Evolutionary conservation across 2,888 invertebrate species (phyloP).

Genomic region (Elegia similella): DNA sequence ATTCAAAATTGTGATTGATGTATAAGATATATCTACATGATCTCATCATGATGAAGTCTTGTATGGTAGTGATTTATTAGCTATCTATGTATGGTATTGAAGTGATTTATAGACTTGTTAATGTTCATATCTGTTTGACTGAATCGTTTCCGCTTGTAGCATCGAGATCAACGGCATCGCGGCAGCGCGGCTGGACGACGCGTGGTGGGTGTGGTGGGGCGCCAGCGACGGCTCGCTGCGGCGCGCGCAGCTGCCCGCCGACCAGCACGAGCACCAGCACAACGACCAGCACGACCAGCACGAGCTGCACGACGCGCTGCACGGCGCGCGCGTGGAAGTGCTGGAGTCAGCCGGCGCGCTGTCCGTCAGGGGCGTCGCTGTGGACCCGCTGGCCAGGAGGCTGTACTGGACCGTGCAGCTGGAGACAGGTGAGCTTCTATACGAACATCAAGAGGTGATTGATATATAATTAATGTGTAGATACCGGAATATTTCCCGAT

Average conservation of each 20-base stretch:
- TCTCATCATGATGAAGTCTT: too few relatives aligned
- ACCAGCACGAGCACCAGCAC: constrained; percentile 12
- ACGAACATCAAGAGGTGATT: too few relatives aligned
- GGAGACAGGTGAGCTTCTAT: constrained; percentile 20
- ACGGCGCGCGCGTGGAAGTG: constrained; percentile 26
- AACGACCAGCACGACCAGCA: constrained; percentile 31
- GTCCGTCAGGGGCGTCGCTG: constrained; percentile 87
- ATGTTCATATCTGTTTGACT: too few relatives aligned
- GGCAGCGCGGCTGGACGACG: constrained; percentile 42
- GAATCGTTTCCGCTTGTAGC: constrained; percentile 20
- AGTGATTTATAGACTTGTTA: too few relatives aligned
- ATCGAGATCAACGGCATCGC: constrained; percentile 45
- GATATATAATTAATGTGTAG: too few relatives aligned
- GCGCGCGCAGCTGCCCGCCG: constrained; percentile 25
- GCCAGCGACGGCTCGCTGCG: constrained; percentile 45
- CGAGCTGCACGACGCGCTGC: constrained; percentile 26
- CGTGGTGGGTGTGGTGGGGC: constrained; percentile 65
- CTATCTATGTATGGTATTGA: too few relatives aligned
- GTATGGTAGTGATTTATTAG: too few relatives aligned
- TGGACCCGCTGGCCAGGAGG: constrained; percentile 86
- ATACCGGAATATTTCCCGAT: too few relatives aligned
- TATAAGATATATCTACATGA: too few relatives aligned
- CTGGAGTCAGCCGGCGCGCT: constrained; percentile 75
- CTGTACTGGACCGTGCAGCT: constrained; percentile 85
- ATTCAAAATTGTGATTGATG: too few relatives aligned